Base-by-base conservation (phyloP, 2,888 invertebrate genomes). In the Petrolisthes manimaculis region DNA sequence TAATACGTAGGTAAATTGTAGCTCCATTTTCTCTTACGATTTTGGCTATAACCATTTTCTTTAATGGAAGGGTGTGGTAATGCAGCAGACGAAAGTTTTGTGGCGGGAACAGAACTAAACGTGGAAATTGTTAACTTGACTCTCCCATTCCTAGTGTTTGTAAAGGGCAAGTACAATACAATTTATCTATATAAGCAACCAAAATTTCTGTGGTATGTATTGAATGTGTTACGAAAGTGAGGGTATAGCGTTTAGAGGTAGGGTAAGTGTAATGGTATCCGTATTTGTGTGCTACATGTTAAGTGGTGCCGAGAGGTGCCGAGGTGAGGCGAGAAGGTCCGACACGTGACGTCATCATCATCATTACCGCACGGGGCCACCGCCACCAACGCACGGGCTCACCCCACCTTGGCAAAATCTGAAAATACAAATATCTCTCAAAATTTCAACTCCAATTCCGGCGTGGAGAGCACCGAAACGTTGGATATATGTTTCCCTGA, bases 401-500 rank as follows among this genome's bases (percentile, higher is more conserved):
- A 37, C 87, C 87, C 87, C 87, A 79, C 87, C 87, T 80, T 83
- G 71, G 83, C 87, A 71, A 67, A 77, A 83, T 80, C 78, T 75
- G 82, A 86, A 82, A 89, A 86, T 61, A 88, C 78, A 78, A 54
- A 78, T 89, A 82, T 89, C 81, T 71, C 82, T 55, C 89, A 84
- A 89, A 89, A 89, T 89, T 86, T 61, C 84, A 71, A 84, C 86
- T 86, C 84, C 56, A 82, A 89, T 84, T 86, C 83, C 89, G 69
- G 80, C 84, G 86, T 71, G 89, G 84, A 88, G 56, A 79, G 86
- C 77, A 61, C 86, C 54, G 86, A 80, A 86, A 86, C 86, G 75
- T 86, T 86, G 90, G 89, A 86, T 90, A 79, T 84, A 90, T 90
- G 90, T 89, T 86, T 89, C 89, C 90, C 90, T 90, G 90, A 90